Evolutionary conservation across 1,140 invertebrate genomes (phyloP).

Genomic region (Ostrea edulis): DNA sequence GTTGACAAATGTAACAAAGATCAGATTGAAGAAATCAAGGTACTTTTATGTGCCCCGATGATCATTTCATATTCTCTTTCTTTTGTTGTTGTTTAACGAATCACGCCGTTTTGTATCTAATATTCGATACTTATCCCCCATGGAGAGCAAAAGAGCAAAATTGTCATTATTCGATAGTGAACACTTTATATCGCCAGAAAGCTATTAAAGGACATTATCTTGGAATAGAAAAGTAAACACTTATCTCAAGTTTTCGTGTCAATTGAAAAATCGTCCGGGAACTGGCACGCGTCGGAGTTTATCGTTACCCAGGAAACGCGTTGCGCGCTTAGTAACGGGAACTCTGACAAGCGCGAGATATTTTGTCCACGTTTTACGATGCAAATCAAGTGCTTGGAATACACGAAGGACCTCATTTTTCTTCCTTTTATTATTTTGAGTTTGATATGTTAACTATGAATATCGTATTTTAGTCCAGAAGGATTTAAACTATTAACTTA

Average conservation of each 20-base stretch:
- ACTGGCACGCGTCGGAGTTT: slow-evolving; percentile 43
- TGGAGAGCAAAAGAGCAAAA: slow-evolving; percentile 4
- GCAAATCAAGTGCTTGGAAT: not conserved
- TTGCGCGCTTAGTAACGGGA: slow-evolving; percentile 3
- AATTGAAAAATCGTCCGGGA: not conserved
- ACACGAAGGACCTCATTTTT: too few relatives aligned
- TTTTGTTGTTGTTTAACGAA: not conserved
- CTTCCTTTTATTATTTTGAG: too few relatives aligned
- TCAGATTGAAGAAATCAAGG: not conserved
- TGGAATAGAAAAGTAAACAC: slow-evolving; percentile 34
- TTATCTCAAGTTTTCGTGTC: slow-evolving; percentile 39
- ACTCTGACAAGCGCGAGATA: not conserved
- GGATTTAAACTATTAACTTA: too few relatives aligned
- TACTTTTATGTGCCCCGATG: too few relatives aligned
- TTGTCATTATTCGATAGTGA: slow-evolving; percentile 20
- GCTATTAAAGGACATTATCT: slow-evolving; percentile 21
- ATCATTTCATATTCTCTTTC: not conserved
- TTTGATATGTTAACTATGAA: too few relatives aligned
- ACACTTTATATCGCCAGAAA: slow-evolving; percentile 34
- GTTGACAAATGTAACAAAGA: not conserved
- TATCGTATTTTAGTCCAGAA: too few relatives aligned
- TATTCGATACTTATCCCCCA: not conserved
- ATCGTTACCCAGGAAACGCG: slow-evolving; percentile 49
- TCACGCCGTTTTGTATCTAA: not conserved
- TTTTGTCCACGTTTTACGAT: slow-evolving; percentile 25